Evolutionary conservation across 2,113 vertebrate genomes (phyloP).

Genomic region (Macaca nemestrina): DNA sequence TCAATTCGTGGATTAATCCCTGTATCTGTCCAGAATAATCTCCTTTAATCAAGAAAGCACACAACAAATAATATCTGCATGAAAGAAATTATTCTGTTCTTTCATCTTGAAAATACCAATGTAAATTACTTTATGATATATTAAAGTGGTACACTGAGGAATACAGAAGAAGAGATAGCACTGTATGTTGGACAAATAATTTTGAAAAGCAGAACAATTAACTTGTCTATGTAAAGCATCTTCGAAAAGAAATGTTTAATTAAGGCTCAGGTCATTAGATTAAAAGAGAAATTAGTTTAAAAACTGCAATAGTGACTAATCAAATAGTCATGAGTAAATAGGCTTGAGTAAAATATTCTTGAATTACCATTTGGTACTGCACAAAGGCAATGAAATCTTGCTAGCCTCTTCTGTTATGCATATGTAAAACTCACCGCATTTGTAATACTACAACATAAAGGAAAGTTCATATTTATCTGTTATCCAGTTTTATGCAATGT

Average conservation of each 20-base stretch:
- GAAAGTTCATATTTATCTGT: neutral
- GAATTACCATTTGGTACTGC: neutral
- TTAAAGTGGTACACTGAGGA: neutral
- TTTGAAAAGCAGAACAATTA: neutral
- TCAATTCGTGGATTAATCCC: slow-evolving; percentile 88
- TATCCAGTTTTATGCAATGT: neutral
- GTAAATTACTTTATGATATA: slow-evolving; percentile 50
- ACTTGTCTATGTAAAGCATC: neutral
- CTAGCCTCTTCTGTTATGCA: neutral
- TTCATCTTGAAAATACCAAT: slow-evolving; percentile 72
- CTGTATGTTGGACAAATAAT: neutral
- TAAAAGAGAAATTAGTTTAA: neutral
- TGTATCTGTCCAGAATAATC: slow-evolving; percentile 94
- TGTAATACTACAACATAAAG: neutral
- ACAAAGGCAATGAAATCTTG: neutral
- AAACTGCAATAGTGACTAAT: neutral
- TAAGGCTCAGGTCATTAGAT: neutral
- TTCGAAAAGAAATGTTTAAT: neutral
- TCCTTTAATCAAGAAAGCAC: slow-evolving; percentile 88
- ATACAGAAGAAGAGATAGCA: neutral
- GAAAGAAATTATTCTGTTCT: slow-evolving; percentile 58
- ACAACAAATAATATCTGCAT: slow-evolving; percentile 54
- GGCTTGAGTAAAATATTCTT: neutral
- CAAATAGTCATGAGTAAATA: neutral
- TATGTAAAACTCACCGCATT: neutral